Evolutionary conservation across 2,797 vertebrate genomes (phyloP), one percentile per base, ranked within the genome.

Genomic region (Enteromius paludinosus): DNA sequence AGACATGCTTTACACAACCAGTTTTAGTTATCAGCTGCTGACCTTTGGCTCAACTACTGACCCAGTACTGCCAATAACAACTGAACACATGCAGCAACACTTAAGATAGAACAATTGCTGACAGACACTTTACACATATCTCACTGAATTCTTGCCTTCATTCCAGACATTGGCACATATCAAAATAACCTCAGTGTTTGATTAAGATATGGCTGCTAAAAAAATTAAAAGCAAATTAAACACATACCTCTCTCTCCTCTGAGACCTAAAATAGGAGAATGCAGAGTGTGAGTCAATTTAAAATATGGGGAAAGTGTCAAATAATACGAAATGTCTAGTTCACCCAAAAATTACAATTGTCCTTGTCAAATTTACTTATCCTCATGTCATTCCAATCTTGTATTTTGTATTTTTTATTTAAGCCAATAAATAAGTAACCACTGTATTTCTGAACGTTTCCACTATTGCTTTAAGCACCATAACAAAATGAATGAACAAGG

Each of bases 241-340:
- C 78, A 76, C 76, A 1, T 89, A 96, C 96, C 96, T 93, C 85
- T 54, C 87, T 96, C 95, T 87, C 96, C 96, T 66, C 88, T 93
- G 74, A 92, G 87, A 88, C 96, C 95, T 96, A 87, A 9, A 91
- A 91, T 30, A 85, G 90, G 74, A 88, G 25, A 1, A 86, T 18
- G 68, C 10, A 76, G 70, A 59, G 68, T 17, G 23, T 35, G 7
- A 79, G 62, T 41, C 12, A 28, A 4, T 45, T 49, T 30, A 69
- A 54, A 79, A 28, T 49, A 3, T 54, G 15, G 4, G 74, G 1
- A 11, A 35, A n/a, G 5, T 52, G n/a, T 52, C 41, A 62, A 49
- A 12, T 64, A 38, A 35, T 68, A n/a, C 6, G 0, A 23, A 65
- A 65, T 35, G 17, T 20, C 17, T 47, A 14, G 5, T 33, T 33